Conservation (phyloP, 2,888 invertebrate species). For the Eucriotettix oculatus region DNA sequence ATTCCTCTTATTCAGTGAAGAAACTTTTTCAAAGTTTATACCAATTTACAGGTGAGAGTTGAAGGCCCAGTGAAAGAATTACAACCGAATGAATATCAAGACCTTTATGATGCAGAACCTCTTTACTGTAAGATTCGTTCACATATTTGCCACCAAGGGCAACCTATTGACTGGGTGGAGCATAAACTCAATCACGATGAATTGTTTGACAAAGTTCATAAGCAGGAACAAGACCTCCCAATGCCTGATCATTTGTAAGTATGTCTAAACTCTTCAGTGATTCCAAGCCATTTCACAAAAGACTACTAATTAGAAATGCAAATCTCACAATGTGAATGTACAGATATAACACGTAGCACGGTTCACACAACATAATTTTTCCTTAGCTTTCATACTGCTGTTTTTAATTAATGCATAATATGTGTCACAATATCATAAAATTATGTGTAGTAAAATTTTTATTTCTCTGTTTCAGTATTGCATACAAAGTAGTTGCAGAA, state of each 20-base stretch:
- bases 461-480: conserved; percentile 27
- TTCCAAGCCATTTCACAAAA: background rate
- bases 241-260: conserved; percentile 33
- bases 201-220: conserved; percentile 19
- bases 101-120: conserved; percentile 28
- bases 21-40: too few species aligned
- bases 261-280: background rate
- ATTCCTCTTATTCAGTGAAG: too few species aligned
- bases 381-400: background rate
- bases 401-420: background rate
- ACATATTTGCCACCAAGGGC: conserved; percentile 28
- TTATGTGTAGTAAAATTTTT: background rate
- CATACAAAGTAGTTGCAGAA: conserved; percentile 27
- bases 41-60: conserved; percentile 24
- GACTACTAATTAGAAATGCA: background rate
- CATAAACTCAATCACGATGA: conserved; percentile 27
- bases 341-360: background rate
- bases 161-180: conserved; percentile 27
- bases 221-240: conserved; percentile 21
- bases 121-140: conserved; percentile 29
- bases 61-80: conserved; percentile 26
- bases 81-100: conserved; percentile 18
- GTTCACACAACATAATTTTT: background rate
- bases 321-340: background rate
- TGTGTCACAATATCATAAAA: background rate